Evolutionary conservation across 1,140 invertebrate species (phyloP).

Genomic region (Cydia strobilella): DNA sequence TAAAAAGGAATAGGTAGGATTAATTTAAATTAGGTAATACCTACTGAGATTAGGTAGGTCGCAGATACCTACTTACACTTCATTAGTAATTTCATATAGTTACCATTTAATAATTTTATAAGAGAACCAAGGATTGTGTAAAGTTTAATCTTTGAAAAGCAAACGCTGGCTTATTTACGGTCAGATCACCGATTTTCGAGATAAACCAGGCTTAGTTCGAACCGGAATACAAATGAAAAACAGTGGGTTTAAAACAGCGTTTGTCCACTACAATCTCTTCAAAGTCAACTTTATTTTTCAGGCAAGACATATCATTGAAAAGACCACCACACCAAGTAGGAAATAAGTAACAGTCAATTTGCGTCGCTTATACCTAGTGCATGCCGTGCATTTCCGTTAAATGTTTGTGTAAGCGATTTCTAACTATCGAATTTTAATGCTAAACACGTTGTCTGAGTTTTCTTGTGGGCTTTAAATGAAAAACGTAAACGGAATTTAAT

Average conservation of each 20-base stretch:
- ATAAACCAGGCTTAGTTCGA: not conserved
- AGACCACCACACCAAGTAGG: not conserved
- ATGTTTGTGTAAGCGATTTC: not conserved
- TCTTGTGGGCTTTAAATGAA: not conserved
- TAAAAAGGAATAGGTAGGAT: too few relatives aligned
- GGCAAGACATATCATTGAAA: not conserved
- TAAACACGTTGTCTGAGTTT: not conserved
- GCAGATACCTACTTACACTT: too few relatives aligned
- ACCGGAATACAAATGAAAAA: not conserved
- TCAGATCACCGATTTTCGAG: too few relatives aligned
- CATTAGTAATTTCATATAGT: too few relatives aligned
- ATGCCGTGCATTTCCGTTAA: not conserved
- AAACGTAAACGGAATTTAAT: not conserved
- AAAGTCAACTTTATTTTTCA: constrained; percentile 2
- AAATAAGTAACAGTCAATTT: not conserved
- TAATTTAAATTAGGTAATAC: too few relatives aligned
- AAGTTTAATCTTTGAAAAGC: too few relatives aligned
- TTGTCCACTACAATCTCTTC: not conserved
- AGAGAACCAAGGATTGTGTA: too few relatives aligned
- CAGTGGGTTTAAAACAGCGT: not conserved
- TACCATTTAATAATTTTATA: too few relatives aligned
- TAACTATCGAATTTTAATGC: not conserved
- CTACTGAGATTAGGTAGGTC: too few relatives aligned
- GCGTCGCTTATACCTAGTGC: not conserved
- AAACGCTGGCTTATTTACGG: too few relatives aligned